Percentiles rank a stretch among this genome's conserved stretches.
Conservation (phyloP, 2,797 vertebrate species). For the Rhyacichthys aspro region DNA sequence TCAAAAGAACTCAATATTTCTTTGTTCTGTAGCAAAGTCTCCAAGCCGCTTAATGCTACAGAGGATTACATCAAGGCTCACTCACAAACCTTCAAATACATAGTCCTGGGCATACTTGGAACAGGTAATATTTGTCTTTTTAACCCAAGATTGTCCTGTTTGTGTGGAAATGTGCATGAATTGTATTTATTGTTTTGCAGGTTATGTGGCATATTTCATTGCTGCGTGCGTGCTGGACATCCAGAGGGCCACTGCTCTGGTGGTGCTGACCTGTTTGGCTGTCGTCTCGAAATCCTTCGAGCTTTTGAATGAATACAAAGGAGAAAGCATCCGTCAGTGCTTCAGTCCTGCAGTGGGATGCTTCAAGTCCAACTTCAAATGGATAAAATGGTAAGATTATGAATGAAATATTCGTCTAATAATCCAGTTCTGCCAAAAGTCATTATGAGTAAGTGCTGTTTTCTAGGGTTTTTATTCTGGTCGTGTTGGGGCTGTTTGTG, state of each 20-base stretch:
- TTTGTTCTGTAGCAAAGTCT: conserved; percentile 75
- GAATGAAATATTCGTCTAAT: no score
- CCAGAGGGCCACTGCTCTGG: conserved; percentile 84
- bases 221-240: conserved; percentile 88
- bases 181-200: no score
- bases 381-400: conserved; percentile 89
- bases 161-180: neutral
- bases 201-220: conserved; percentile 87
- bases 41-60: conserved; percentile 65
- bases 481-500: conserved; percentile 79
- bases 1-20: neutral
- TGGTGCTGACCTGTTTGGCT: conserved; percentile 85
- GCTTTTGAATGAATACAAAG: conserved; percentile 79
- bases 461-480: conserved; percentile 82
- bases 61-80: conserved; percentile 81
- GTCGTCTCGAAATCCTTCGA: conserved; percentile 67
- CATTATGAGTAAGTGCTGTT: conserved; percentile 11
- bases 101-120: conserved; percentile 78
- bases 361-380: conserved; percentile 75
- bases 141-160: neutral
- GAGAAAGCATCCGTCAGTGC: conserved; percentile 73
- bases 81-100: conserved; percentile 67
- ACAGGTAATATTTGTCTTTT: conserved; percentile 79
- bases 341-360: conserved; percentile 66
- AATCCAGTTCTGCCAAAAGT: no score